These are phyloP conservation scores for Catharus fuscescens DNA, from an alignment of 2,113 vertebrate genomes.

Conservation along the genomic window DNA sequence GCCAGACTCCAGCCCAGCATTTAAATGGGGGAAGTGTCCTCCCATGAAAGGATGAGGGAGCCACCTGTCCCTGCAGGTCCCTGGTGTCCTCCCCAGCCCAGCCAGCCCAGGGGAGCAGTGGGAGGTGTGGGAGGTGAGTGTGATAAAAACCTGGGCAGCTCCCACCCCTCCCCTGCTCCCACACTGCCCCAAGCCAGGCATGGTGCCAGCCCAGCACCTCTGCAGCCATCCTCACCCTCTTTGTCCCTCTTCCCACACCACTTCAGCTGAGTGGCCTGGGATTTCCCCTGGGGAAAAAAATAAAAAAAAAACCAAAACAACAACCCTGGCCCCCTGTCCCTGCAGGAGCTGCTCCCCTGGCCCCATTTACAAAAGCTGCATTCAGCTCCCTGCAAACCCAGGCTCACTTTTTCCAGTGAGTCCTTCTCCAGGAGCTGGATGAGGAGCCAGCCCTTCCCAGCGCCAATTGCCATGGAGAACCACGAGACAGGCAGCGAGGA, in stretches of 20 bases:
- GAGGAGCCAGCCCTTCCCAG: neutral
- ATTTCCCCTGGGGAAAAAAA: neutral
- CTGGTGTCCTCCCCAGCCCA: neutral
- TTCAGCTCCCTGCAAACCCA: conserved; percentile 25
- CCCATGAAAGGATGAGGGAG: too few relatives aligned
- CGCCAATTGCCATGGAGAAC: conserved; percentile 13
- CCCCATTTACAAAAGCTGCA: conserved; percentile 26
- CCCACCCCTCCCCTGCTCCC: neutral
- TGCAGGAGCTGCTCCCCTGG: neutral
- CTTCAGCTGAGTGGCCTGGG: rapidly evolving
- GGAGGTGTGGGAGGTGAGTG: rapidly evolving
- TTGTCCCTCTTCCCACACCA: neutral
- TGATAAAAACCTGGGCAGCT: neutral
- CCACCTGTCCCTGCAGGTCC: neutral
- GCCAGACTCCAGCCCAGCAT: neutral
- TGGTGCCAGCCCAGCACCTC: neutral
- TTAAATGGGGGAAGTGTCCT: neutral
- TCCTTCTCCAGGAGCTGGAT: conserved; percentile 38
- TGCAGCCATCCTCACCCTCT: neutral
- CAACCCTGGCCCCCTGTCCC: neutral
- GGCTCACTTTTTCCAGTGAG: conserved; percentile 59
- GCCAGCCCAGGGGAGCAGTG: rapidly evolving
- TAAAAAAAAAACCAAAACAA: neutral
- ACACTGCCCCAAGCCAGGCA: rapidly evolving
- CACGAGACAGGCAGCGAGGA: neutral